These are phyloP conservation scores for Carettochelys insculpta DNA, from an alignment of 2,113 vertebrate genomes.

Conservation along the genomic window DNA sequence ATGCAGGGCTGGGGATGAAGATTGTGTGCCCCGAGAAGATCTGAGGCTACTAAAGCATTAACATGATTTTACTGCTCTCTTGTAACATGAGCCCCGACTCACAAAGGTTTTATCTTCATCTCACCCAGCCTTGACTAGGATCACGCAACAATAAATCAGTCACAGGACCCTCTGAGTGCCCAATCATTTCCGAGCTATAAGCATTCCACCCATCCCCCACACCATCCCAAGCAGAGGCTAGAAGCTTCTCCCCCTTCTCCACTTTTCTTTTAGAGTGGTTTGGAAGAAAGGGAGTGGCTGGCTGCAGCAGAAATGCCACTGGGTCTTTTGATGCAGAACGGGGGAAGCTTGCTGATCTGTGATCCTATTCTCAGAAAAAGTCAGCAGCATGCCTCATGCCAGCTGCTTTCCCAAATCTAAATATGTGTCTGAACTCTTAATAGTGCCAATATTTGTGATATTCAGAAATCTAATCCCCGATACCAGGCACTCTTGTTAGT, in stretches of 20 bases:
- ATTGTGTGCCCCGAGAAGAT: not conserved
- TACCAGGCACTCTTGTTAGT: not conserved
- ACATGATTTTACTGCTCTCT: not conserved
- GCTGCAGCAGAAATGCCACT: not conserved
- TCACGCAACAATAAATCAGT: not conserved
- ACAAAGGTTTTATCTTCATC: not conserved
- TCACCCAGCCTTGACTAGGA: not conserved
- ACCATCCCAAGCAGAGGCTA: not conserved
- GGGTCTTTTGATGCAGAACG: not conserved
- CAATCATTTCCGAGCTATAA: not conserved
- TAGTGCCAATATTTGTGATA: not conserved
- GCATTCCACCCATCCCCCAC: not conserved
- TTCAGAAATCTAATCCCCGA: not conserved
- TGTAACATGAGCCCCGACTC: not conserved
- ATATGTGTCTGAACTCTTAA: not conserved
- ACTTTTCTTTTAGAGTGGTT: not conserved
- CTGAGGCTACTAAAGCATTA: not conserved
- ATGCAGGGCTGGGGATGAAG: not conserved
- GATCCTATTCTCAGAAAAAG: not conserved
- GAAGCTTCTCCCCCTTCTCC: not conserved
- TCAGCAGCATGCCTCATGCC: rapidly evolving
- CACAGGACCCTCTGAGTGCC: not conserved
- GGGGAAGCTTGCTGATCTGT: not conserved
- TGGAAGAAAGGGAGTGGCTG: not conserved
- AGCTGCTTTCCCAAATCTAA: not conserved